Evolutionary conservation across 2,888 invertebrate genomes (phyloP), one percentile per base, ranked within the genome.

Genomic region (Magallana nippona): DNA sequence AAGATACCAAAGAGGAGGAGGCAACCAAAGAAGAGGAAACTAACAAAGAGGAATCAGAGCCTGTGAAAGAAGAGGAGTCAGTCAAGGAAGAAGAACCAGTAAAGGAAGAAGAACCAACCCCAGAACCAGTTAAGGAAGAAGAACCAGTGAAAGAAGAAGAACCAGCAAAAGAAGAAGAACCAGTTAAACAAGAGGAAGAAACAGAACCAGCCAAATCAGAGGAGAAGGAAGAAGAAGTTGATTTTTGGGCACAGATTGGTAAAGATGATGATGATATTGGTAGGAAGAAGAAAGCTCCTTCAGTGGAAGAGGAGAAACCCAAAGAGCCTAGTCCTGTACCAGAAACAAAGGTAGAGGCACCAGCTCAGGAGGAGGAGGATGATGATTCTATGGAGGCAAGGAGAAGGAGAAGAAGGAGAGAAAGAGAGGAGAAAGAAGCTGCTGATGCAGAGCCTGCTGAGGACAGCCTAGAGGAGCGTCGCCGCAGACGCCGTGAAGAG

Each of bases 401-500:
- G 15, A 57, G 80, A n/a, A 80, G 80, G 78, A 60, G 81, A 27
- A 79, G 82, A 19, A 79, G 82, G 55, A n/a, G 32, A 55, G 79
- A 81, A 22, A 82, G 82, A 57, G 82, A 84, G 55, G 78, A 44
- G 22, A 82, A 82, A 17, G 82, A 82, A 71, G 17, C 32, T 8
- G 82, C 81, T 32, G 81, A 84, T 22, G 63, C 71, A 77, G n/a
- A 32, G 22, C 60, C 32, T n/a, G 82, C 71, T 5, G 84, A 82
- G 22, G 78, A 57, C 32, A 57, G 55, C 22, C 0, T 58, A 13
- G 58, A 77, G 15, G 71, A 79, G 32, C 22, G 82, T 27, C 62
- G 82, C 2, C 22, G 82, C 3, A 82, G 82, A 56, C 55, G 82
- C 17, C 80, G 84, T 19, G 84, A 84, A 58, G 84, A 84, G 77